These are phyloP conservation scores for Alaudala cheleensis DNA, from an alignment of 2,113 vertebrate species.

Conservation along the genomic window DNA sequence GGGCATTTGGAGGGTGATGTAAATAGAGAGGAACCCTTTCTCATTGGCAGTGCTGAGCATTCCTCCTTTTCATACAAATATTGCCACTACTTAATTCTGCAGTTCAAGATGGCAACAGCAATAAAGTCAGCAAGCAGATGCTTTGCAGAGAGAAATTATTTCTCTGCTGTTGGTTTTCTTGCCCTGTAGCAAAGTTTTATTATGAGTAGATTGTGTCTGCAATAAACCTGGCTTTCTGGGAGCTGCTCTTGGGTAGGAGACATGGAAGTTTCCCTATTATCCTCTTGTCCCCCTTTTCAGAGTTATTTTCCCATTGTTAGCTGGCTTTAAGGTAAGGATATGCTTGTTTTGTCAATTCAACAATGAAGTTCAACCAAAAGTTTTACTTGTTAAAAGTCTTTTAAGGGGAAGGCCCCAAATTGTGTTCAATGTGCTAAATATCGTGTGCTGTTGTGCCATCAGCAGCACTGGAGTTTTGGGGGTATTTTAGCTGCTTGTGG, in stretches of 20 bases:
- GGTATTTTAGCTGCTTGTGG: not conserved
- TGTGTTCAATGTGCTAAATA: not conserved
- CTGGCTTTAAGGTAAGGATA: not conserved
- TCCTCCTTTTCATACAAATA: not conserved
- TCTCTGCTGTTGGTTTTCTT: not conserved
- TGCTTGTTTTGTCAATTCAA: not conserved
- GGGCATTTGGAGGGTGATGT: not conserved
- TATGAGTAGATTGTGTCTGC: not conserved
- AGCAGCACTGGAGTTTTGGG: not conserved
- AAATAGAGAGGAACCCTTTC: not conserved
- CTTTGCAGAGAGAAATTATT: slow-evolving; percentile 16
- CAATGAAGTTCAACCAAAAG: not conserved
- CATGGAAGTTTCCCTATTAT: not conserved
- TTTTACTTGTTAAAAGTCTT: not conserved
- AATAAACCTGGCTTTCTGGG: not conserved
- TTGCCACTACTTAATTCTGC: slow-evolving; percentile 7
- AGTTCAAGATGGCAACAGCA: not conserved
- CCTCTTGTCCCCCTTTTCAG: not conserved
- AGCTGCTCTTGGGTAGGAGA: not conserved
- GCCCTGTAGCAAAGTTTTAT: slow-evolving; percentile 42
- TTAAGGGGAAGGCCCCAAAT: not conserved
- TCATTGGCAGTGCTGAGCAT: not conserved
- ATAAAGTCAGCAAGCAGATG: slow-evolving; percentile 24
- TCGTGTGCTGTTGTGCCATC: not conserved
- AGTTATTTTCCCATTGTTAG: slow-evolving; percentile 1